Conservation (phyloP, 2,797 vertebrate species). For the Chelmon rostratus region DNA sequence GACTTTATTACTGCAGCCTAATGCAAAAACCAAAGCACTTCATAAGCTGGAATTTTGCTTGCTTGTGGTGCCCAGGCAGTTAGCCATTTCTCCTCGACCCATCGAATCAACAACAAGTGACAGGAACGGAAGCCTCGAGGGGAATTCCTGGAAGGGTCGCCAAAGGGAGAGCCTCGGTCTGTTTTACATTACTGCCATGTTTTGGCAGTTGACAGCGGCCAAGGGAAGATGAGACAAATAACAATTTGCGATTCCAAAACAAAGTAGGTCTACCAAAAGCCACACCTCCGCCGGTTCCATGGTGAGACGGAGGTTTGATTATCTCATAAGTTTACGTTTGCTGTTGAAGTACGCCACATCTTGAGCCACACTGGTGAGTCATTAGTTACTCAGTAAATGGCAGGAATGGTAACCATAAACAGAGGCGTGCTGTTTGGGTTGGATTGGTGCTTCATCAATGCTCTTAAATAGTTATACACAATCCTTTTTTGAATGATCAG, state of each 20-base stretch:
- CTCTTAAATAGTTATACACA: constrained; percentile 50
- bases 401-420: constrained; percentile 77
- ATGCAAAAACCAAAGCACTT: constrained; percentile 67
- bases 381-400: constrained; percentile 67
- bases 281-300: constrained; percentile 60
- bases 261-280: constrained; percentile 54
- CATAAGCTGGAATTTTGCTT: constrained; percentile 42
- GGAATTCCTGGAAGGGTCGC: constrained; percentile 61
- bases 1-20: constrained; percentile 54
- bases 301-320: constrained; percentile 60
- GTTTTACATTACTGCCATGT: constrained; percentile 68
- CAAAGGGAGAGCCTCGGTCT: constrained; percentile 43
- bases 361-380: constrained; percentile 67
- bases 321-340: constrained; percentile 74
- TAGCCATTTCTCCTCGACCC: constrained; percentile 54
- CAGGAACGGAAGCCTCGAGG: constrained; percentile 60
- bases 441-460: constrained; percentile 47
- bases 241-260: constrained; percentile 63
- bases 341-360: constrained; percentile 47
- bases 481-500: constrained; percentile 44
- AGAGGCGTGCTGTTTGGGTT: constrained; percentile 61
- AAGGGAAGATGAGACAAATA: constrained; percentile 63
- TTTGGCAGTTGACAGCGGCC: constrained; percentile 46
- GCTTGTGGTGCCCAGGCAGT: constrained; percentile 58
- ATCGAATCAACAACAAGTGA: constrained; percentile 62